Base-by-base conservation (phyloP, 2,113 vertebrate species). In the Neolamprologus brichardi region DNA sequence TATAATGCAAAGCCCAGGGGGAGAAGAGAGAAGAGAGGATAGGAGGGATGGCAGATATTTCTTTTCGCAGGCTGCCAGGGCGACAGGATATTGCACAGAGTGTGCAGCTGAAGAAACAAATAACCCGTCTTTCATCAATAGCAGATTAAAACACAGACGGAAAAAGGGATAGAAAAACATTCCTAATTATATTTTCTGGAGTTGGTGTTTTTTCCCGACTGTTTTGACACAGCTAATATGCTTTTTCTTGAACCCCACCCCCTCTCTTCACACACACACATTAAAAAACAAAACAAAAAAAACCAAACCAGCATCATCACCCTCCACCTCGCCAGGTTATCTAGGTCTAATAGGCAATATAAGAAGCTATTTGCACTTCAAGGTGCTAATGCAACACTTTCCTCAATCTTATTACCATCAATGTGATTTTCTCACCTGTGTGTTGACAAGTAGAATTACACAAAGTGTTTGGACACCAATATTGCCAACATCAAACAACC, bases 311-410 rank as follows among this genome's bases (percentile, higher is more conserved):
- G 3, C 87, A 52, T 64, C 78, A 64, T 49, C 89, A 77, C 60
- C 86, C 84, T 85, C 89, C 85, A 90, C 89, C 86, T 75, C 11
- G 4, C 64, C 88, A 86, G 93, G 93, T 94, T 92, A 94, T 90
- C 91, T 75, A n/a, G 89, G 82, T 90, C 84, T 91, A 93, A 94
- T 88, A 93, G 90, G 87, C 90, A 89, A 93, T 94, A 93, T 58
- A 83, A 89, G 90, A 94, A 88, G 89, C 95, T 91, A 94, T 96
- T 95, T 94, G 92, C 94, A 95, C 95, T 92, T 93, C 84, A 89
- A 92, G 94, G 93, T 84, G 95, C 85, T 93, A 95, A 95, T 95
- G 90, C 93, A 95, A 95, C 95, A 95, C 95, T 93, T 93, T 93
- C 89, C 87, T 90, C 92, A 88, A 89, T 90, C 93, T 84, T 92